These are phyloP conservation scores for Thumatha senex DNA, from an alignment of 2,888 invertebrate genomes.

Conservation along the genomic window DNA sequence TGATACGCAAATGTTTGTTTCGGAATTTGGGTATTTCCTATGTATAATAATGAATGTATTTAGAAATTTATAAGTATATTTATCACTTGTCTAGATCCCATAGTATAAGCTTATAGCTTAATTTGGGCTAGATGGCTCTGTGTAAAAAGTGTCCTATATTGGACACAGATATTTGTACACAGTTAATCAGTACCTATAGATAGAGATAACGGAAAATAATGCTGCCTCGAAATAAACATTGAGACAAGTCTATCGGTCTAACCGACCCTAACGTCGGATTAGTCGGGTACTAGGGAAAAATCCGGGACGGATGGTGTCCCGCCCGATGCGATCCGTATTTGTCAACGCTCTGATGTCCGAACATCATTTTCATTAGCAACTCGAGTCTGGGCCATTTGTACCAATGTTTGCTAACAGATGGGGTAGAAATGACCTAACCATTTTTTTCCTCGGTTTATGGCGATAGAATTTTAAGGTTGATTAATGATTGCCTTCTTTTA, in stretches of 20 bases:
- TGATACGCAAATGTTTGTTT: no score
- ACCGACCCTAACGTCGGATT: conserved; percentile 36
- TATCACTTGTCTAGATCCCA: no score
- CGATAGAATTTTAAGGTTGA: conserved; percentile 7
- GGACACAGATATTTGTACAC: conserved; percentile 17
- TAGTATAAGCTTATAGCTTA: no score
- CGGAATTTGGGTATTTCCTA: no score
- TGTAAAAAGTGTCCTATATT: no score
- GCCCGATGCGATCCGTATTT: conserved; percentile 54
- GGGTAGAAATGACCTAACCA: conserved; percentile 26
- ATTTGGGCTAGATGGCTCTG: no score
- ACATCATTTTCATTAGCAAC: conserved; percentile 69
- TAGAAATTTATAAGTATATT: no score
- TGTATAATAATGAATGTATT: no score
- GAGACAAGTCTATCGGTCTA: conserved; percentile 44
- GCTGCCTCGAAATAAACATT: conserved; percentile 26
- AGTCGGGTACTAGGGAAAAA: conserved; percentile 52
- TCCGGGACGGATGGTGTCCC: conserved; percentile 32
- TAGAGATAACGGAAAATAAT: conserved; percentile 31
- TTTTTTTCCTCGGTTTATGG: conserved; percentile 1
- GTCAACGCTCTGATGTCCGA: conserved; percentile 52
- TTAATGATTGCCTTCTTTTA: conserved; percentile 1
- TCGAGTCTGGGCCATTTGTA: conserved; percentile 62
- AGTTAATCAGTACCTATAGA: conserved; percentile 20
- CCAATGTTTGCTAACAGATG: conserved; percentile 56